Evolutionary conservation across 2,888 invertebrate species (phyloP).

Genomic region (Heliconius ismenius): DNA sequence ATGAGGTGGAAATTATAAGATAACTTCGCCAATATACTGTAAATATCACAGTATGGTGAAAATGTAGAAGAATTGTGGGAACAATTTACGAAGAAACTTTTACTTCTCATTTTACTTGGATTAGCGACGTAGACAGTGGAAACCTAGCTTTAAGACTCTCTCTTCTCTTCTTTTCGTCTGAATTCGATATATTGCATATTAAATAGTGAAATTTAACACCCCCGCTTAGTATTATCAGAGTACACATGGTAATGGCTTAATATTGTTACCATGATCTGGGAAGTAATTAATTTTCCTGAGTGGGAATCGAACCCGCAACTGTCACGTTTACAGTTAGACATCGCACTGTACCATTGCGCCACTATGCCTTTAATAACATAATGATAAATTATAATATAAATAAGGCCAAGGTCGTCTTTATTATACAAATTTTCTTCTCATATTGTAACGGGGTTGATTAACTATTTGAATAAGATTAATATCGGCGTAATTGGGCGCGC

Average conservation of each 20-base stretch:
- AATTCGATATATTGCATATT: no score
- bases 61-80: background rate
- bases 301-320: no score
- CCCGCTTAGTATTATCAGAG: background rate
- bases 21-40: background rate
- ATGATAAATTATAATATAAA: no score
- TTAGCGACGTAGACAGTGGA: background rate
- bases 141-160: background rate
- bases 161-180: no score
- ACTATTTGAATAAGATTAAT: conserved; percentile 10
- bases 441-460: background rate
- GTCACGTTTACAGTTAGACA: no score
- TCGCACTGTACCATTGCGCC: no score
- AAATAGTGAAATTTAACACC: background rate
- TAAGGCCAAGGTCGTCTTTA: background rate
- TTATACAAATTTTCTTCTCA: background rate
- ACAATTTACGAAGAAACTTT: background rate
- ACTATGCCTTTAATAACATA: no score
- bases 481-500: background rate
- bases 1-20: conserved; percentile 12
- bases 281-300: no score
- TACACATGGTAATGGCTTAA: no score
- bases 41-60: background rate
- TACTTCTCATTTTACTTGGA: background rate
- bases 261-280: no score